phyloP scores from a whole-genome alignment of 2,797 vertebrate genomes.

The Hafferia zeledoni region DNA sequence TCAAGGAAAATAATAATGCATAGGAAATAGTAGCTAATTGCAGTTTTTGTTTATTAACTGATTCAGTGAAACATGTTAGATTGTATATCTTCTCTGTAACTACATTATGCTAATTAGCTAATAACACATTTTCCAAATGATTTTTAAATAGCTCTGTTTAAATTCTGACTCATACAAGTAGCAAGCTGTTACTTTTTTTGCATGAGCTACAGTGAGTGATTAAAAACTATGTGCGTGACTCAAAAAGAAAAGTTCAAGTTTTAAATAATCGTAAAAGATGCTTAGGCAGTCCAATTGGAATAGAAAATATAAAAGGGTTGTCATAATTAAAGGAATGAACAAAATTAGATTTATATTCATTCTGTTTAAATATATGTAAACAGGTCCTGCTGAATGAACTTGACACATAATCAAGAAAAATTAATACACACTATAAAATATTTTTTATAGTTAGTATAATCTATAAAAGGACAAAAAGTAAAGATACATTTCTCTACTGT shows the following conservation, averaged over 20 bases:
- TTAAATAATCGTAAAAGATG: conserved; percentile 55
- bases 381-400: not conserved
- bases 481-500: not conserved
- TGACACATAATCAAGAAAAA: not conserved
- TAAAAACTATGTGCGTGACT: conserved; percentile 64
- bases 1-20: conserved; percentile 12
- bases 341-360: conserved; percentile 2
- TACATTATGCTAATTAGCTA: conserved; percentile 67
- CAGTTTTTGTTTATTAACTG: conserved; percentile 62
- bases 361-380: not conserved
- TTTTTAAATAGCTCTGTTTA: conserved; percentile 68
- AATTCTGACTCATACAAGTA: conserved; percentile 65
- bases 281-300: conserved; percentile 10
- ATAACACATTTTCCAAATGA: conserved; percentile 64
- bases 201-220: conserved; percentile 49
- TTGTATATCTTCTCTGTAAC: conserved; percentile 56
- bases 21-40: conserved; percentile 43
- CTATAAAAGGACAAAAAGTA: not conserved
- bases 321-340: not conserved
- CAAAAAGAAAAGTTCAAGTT: conserved; percentile 64
- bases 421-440: not conserved
- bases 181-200: conserved; percentile 68
- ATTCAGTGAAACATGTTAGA: conserved; percentile 43
- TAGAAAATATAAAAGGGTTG: not conserved
- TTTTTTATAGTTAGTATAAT: not conserved